Evolutionary conservation across 2,888 invertebrate genomes (phyloP).

Genomic region (Syrista parreyssii): DNA sequence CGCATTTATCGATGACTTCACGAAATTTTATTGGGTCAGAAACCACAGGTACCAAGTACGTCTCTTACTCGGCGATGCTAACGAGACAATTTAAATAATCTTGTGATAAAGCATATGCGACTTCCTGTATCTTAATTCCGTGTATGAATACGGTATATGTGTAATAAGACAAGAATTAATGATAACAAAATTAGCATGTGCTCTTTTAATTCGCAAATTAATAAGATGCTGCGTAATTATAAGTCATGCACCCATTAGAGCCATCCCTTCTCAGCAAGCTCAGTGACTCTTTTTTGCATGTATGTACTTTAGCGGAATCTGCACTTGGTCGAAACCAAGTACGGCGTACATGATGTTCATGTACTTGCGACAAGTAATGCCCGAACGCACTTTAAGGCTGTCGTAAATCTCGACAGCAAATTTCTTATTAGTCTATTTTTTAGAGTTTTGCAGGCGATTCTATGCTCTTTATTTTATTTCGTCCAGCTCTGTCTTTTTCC

Average conservation of each 20-base stretch:
- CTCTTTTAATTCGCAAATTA: background rate
- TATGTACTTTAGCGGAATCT: background rate
- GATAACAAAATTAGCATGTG: background rate
- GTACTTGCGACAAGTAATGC: background rate
- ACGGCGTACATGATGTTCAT: background rate
- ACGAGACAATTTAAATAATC: background rate
- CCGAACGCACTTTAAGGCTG: background rate
- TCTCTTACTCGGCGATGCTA: background rate
- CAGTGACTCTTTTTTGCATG: background rate
- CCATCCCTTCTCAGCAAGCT: background rate
- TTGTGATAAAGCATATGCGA: background rate
- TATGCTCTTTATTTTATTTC: background rate
- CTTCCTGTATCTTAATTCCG: background rate
- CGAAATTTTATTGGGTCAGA: background rate
- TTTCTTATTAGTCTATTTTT: background rate
- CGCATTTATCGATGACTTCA: background rate
- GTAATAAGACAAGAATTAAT: background rate
- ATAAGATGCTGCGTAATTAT: background rate
- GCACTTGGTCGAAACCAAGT: background rate
- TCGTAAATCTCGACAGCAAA: background rate
- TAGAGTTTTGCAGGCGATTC: background rate
- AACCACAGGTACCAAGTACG: no score
- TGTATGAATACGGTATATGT: background rate
- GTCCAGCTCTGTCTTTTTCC: background rate
- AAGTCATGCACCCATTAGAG: background rate